Base-by-base conservation (phyloP, 2,888 invertebrate species). In the Drosophila mercatorum region DNA sequence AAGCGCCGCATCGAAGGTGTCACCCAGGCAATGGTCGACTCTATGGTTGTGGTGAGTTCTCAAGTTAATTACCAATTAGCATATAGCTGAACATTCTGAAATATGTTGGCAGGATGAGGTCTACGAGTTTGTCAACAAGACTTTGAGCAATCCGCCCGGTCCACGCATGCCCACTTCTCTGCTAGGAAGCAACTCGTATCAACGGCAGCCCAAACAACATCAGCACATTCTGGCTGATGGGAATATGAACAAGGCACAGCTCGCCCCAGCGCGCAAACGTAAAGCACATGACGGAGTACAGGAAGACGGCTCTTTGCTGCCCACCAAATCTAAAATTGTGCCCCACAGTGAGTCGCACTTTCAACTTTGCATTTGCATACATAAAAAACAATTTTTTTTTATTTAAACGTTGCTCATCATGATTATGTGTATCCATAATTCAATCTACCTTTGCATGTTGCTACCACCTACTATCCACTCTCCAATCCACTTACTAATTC, bases 11-110 rank as follows among this genome's bases (percentile, higher is more conserved):
- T 94, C n/a, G 96, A 96, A 83, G 95, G 95, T 17, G 94, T 97
- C 22, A 97, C 97, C 0, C 97, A 97, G 90, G 94, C 95, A 46
- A 95, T 97, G 94, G 96, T 96, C 0, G 97, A 97, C 89, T 94
- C 96, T 60, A 95, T 95, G 92, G 95, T 97, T 62, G 93, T 96
- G 91, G 96, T 94, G 92, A 64, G 91, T 78, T 10, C 11, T 3
- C 22, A 11, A 14, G 14, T 53, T 14, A n/a, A 14, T 28, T 8
- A 8, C 22, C 43, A 7, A 26, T 12, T 2, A 10, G 0, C 34
- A 17, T 41, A 43, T 5, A 12, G 0, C 4, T n/a, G 8, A 10
- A 5, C n/a, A 17, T 31, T 17, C 14, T 28, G 6, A 11, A 41
- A 14, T 12, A 0, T 40, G 63, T 51, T 62, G 57, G 0, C 60